A percentile compares a stretch with the other conserved stretches of the same genome.
Conservation (phyloP, 2,113 vertebrate species). For the Ramphastos sulfuratus region DNA sequence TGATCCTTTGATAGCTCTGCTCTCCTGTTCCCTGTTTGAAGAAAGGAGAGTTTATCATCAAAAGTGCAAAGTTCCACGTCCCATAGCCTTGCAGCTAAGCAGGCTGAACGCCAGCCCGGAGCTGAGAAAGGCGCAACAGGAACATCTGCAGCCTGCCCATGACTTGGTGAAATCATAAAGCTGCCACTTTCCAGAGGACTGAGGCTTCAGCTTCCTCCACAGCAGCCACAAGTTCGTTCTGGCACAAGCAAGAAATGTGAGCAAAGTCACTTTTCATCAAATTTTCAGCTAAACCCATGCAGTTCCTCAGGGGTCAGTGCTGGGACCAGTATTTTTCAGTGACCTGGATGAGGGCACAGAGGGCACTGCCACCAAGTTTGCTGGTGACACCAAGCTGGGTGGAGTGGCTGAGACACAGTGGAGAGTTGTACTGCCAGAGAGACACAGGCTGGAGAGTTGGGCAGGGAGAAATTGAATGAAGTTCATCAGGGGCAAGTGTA, state of each 20-base stretch:
- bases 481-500: too few relatives aligned
- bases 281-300: not conserved
- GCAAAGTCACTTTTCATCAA: not conserved
- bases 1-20: not conserved
- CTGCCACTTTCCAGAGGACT: not conserved
- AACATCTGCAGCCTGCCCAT: not conserved
- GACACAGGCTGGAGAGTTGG: too few relatives aligned
- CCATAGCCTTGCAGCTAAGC: not conserved
- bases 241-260: not conserved
- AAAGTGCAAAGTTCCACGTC: not conserved
- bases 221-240: not conserved
- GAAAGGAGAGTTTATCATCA: not conserved
- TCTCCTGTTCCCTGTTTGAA: not conserved
- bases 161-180: not conserved
- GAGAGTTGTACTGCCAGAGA: too few relatives aligned
- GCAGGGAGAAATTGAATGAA: too few relatives aligned
- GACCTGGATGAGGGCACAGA: too few relatives aligned
- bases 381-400: too few relatives aligned
- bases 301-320: not conserved
- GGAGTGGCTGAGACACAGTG: too few relatives aligned
- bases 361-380: too few relatives aligned
- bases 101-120: not conserved
- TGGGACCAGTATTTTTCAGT: too few relatives aligned
- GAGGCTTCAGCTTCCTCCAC: not conserved
- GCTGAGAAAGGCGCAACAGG: not conserved